These are phyloP conservation scores for Oedothorax gibbosus DNA, from an alignment of 1,140 invertebrate species.

Conservation along the genomic window DNA sequence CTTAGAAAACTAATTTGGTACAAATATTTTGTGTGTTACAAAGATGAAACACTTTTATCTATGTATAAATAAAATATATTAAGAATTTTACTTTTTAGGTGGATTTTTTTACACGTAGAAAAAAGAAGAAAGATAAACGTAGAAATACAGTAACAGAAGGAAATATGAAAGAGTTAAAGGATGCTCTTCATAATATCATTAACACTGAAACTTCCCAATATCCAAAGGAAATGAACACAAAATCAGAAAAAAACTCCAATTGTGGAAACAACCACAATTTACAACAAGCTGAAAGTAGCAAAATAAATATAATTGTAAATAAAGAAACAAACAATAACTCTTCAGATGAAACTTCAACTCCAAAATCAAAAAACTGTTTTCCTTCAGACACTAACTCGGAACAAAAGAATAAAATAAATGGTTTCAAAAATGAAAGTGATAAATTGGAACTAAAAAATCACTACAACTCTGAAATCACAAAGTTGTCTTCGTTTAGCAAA, in stretches of 20 bases:
- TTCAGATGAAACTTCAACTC: neutral
- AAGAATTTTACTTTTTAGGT: constrained; percentile 55
- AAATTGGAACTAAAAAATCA: constrained; percentile 24
- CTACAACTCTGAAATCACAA: neutral
- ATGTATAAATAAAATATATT: neutral
- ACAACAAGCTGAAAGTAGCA: neutral
- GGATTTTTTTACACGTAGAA: constrained; percentile 63
- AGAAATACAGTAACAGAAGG: constrained; percentile 63
- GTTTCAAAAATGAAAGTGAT: constrained; percentile 7
- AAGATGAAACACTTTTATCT: no score
- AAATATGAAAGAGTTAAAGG: constrained; percentile 45
- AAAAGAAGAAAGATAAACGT: constrained; percentile 64
- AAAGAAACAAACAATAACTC: constrained; percentile 43
- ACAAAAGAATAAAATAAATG: constrained; percentile 4
- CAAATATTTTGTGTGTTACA: no score
- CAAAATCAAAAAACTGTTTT: neutral
- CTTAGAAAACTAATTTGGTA: no score
- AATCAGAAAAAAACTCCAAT: neutral
- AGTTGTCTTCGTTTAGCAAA: neutral
- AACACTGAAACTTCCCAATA: neutral
- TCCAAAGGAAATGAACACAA: neutral
- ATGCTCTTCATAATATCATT: constrained; percentile 42
- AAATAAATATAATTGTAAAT: neutral
- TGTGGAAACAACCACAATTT: constrained; percentile 34
- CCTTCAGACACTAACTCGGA: neutral